Conservation (phyloP, 2,797 vertebrate genomes). For the Clarias platycephalus region DNA sequence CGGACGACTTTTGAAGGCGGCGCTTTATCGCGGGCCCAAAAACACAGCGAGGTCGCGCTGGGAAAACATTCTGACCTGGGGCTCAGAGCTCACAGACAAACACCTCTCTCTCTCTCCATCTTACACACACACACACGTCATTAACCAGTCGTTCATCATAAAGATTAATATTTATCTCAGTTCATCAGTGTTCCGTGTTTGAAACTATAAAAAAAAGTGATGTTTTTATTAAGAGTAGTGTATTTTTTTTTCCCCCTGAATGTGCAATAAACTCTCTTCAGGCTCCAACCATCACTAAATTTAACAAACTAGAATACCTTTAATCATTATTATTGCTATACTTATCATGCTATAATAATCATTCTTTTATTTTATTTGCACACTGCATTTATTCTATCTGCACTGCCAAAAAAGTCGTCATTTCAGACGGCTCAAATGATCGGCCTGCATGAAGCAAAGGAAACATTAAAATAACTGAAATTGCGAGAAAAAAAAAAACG, state of each 20-base stretch:
- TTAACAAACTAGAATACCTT: background rate
- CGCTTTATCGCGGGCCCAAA: slow-evolving; percentile 74
- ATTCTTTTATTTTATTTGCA: background rate
- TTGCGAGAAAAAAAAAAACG: too few relatives aligned
- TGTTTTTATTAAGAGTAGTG: too few relatives aligned
- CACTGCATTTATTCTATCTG: background rate
- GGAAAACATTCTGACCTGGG: slow-evolving; percentile 73
- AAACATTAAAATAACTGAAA: too few relatives aligned
- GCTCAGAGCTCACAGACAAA: slow-evolving; percentile 58
- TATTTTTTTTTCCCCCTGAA: too few relatives aligned
- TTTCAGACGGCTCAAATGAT: too few relatives aligned
- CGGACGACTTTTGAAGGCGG: slow-evolving; percentile 74
- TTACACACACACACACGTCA: slow-evolving; percentile 4
- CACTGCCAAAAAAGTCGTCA: too few relatives aligned
- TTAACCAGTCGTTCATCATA: background rate
- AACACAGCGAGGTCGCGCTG: slow-evolving; percentile 67
- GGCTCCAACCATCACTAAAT: too few relatives aligned
- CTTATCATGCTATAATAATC: too few relatives aligned
- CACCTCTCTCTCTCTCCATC: too few relatives aligned
- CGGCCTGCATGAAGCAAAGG: too few relatives aligned
- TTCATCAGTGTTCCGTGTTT: background rate
- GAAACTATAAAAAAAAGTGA: background rate
- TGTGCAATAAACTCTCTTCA: too few relatives aligned
- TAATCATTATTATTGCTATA: background rate
- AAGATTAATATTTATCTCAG: slow-evolving; percentile 2